phyloP scores from a whole-genome alignment of 2,888 invertebrate species.

The Dinocampus coccinellae region DNA sequence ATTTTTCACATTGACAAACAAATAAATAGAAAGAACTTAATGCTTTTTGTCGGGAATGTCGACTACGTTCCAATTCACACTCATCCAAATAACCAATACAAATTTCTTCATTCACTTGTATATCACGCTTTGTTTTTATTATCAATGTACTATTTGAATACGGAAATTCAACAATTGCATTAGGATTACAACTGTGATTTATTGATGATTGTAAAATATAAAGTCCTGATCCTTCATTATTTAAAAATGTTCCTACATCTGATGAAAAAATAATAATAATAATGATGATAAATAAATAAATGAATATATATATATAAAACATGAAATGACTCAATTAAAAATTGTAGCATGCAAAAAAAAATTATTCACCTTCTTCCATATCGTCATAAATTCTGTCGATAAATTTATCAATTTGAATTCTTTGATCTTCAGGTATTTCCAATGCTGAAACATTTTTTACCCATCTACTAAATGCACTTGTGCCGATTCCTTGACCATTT shows the following conservation, averaged over 20 bases:
- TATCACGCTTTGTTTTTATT: slow-evolving; percentile 79
- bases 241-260: slow-evolving; percentile 83
- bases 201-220: slow-evolving; percentile 88
- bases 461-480: slow-evolving; percentile 91
- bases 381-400: slow-evolving; percentile 87
- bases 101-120: slow-evolving; percentile 88
- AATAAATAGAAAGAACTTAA: slow-evolving; percentile 86
- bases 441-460: slow-evolving; percentile 81
- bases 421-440: slow-evolving; percentile 77
- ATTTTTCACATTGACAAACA: slow-evolving; percentile 85
- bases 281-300: background rate
- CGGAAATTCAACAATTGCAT: slow-evolving; percentile 87
- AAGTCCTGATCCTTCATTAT: slow-evolving; percentile 93
- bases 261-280: slow-evolving; percentile 64
- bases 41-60: slow-evolving; percentile 89
- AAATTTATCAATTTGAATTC: slow-evolving; percentile 78
- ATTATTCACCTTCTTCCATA: slow-evolving; percentile 81
- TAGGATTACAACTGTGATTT: slow-evolving; percentile 94
- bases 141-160: slow-evolving; percentile 84
- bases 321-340: slow-evolving; percentile 16
- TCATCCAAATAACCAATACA: slow-evolving; percentile 92
- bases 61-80: slow-evolving; percentile 82
- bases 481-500: slow-evolving; percentile 96
- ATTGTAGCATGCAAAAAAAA: slow-evolving; percentile 12
- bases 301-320: background rate